Evolutionary conservation across 2,888 invertebrate genomes (phyloP).

Genomic region (Yponomeuta malinellus): DNA sequence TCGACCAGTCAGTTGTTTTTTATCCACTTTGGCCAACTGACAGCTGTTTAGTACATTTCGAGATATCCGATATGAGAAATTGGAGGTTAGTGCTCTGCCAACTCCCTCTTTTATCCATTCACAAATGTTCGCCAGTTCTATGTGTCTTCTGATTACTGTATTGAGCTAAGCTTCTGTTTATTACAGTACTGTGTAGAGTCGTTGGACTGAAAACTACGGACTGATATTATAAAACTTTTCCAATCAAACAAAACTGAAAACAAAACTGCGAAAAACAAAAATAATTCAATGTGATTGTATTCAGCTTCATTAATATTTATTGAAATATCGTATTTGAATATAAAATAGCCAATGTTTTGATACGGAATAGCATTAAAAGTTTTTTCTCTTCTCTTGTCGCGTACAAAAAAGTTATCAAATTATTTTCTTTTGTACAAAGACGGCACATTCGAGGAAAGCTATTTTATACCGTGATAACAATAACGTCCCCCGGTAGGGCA

Average conservation of each 20-base stretch:
- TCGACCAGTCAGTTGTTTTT: too few relatives aligned
- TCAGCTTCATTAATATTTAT: slow-evolving; percentile 46
- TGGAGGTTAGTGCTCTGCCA: too few relatives aligned
- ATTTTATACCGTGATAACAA: not conserved
- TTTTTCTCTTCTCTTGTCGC: slow-evolving; percentile 1
- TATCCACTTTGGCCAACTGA: too few relatives aligned
- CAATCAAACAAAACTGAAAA: slow-evolving; percentile 49
- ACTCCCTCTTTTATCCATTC: too few relatives aligned
- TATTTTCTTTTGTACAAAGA: not conserved
- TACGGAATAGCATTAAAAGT: slow-evolving; percentile 9
- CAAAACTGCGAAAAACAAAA: slow-evolving; percentile 8
- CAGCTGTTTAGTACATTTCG: too few relatives aligned
- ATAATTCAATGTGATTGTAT: slow-evolving; percentile 24
- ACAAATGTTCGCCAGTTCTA: too few relatives aligned
- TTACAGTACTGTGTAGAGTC: not conserved
- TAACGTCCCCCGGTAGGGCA: too few relatives aligned
- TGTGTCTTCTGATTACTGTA: too few relatives aligned
- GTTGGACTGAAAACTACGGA: not conserved
- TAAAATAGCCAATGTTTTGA: slow-evolving; percentile 34
- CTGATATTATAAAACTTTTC: slow-evolving; percentile 39
- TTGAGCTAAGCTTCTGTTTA: not conserved
- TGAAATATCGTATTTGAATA: slow-evolving; percentile 42
- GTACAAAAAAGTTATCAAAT: not conserved
- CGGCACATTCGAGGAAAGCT: not conserved
- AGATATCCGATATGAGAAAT: too few relatives aligned